Base-by-base conservation (phyloP, 2,888 invertebrate genomes). In the Ormyrus rosae region DNA sequence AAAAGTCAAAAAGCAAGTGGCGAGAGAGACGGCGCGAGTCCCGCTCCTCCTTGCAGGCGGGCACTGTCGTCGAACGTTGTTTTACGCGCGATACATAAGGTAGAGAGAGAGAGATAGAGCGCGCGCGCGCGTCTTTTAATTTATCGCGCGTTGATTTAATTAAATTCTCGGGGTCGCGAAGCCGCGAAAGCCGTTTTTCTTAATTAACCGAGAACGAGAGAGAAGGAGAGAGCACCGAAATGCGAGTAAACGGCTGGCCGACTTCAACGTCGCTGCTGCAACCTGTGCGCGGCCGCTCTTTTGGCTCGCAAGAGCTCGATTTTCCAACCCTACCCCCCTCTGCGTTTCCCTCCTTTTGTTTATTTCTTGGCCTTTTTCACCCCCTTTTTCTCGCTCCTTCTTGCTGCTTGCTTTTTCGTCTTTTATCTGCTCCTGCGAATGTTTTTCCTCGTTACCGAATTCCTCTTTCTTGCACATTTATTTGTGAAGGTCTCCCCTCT, bases 131-230 rank as follows among this genome's bases (percentile, higher is more conserved):
- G 69, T 69, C 80, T 82, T 83, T 83, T 83, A 87, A 87, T 86
- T 87, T 86, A 86, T 86, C 84, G 86, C 83, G 83, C 83, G 84
- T 87, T 85, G 83, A 86, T 87, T 86, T 86, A 85, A 87, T 87
- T 86, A 86, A 86, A 86, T 83, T 84, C 71, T 69, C 50, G 70
- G 71, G 56, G 58, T 70, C 80, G 65, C 55, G 72, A 70, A 79
- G 71, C 79, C 77, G 68, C 72, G 81, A 80, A 58, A 77, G 81
- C 78, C 82, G 79, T 86, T 85, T 86, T 86, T 86, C 85, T 86
- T 85, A 85, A 87, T 87, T 86, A 87, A 85, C 84, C 78, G 82
- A 73, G 64, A 67, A 71, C 65, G 48, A 71, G 61, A 8, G 34
- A 34, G 34, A 60, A 71, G 71, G 19, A 19, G 55, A 45, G 73